Evolutionary conservation across 2,113 vertebrate genomes (phyloP).

Genomic region (Indri indri): DNA sequence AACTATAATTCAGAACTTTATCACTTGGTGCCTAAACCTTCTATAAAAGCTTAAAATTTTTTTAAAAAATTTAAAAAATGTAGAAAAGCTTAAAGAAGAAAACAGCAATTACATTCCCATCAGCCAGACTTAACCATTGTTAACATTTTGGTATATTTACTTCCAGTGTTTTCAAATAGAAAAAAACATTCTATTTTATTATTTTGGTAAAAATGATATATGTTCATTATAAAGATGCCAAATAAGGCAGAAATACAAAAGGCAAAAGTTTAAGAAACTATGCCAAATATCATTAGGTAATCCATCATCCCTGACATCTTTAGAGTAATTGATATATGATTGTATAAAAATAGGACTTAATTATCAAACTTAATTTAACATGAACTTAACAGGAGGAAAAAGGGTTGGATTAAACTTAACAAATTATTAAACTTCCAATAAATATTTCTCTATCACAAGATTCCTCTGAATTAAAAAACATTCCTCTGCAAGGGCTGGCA

Average conservation of each 20-base stretch:
- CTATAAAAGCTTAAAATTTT: not conserved
- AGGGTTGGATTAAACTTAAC: not conserved
- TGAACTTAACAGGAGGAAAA: slow-evolving; percentile 45
- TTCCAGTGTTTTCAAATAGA: slow-evolving; percentile 32
- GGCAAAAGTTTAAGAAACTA: slow-evolving; percentile 14
- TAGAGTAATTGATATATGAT: slow-evolving; percentile 20
- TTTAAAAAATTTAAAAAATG: slow-evolving; percentile 9
- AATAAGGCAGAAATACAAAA: slow-evolving; percentile 35
- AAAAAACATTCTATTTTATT: not conserved
- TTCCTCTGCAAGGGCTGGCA: not conserved
- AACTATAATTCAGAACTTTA: slow-evolving; percentile 38
- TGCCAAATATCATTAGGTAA: slow-evolving; percentile 22
- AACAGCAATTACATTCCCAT: not conserved
- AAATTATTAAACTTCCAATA: slow-evolving; percentile 37
- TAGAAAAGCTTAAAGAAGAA: slow-evolving; percentile 41
- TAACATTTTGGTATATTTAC: slow-evolving; percentile 6
- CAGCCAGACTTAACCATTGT: slow-evolving; percentile 37
- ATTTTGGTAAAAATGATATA: slow-evolving; percentile 34
- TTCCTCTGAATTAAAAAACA: not conserved
- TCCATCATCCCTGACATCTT: not conserved
- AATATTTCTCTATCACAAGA: slow-evolving; percentile 41
- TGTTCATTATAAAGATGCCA: slow-evolving; percentile 46
- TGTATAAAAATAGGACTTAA: slow-evolving; percentile 45
- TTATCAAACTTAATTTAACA: slow-evolving; percentile 57
- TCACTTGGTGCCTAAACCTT: slow-evolving; percentile 8